phyloP scores from a whole-genome alignment of 2,888 invertebrate species.

The Zaprionus obscuricornis region DNA sequence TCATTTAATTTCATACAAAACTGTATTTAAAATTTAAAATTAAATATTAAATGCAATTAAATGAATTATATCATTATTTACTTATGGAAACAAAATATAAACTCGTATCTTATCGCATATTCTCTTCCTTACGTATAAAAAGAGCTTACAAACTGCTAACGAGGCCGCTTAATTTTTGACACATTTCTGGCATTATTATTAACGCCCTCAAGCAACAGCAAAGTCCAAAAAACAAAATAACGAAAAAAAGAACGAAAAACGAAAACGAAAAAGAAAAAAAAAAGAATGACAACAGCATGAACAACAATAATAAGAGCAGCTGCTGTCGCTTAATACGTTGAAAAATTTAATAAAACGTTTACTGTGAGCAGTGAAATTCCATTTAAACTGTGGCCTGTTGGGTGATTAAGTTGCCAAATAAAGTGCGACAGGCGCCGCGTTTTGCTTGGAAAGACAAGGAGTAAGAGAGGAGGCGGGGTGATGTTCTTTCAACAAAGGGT shows the following conservation, averaged over 20 bases:
- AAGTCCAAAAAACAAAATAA: slow-evolving; percentile 7
- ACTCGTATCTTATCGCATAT: no score
- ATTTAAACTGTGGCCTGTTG: slow-evolving; percentile 72
- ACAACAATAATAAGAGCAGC: slow-evolving; percentile 27
- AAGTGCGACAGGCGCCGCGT: slow-evolving; percentile 56
- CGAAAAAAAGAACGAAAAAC: neutral
- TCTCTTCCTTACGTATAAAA: neutral
- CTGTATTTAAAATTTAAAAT: no score
- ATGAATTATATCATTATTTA: no score
- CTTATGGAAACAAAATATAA: no score
- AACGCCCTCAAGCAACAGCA: slow-evolving; percentile 38
- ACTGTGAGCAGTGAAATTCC: slow-evolving; percentile 54
- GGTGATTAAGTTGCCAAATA: slow-evolving; percentile 77
- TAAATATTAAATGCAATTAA: no score
- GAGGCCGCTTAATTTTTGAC: slow-evolving; percentile 57
- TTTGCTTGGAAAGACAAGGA: neutral
- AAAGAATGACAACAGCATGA: neutral
- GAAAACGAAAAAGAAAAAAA: neutral
- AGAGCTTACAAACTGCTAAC: slow-evolving; percentile 34
- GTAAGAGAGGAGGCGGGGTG: slow-evolving; percentile 2
- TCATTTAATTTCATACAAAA: no score
- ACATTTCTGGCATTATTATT: slow-evolving; percentile 59
- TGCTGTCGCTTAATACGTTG: slow-evolving; percentile 58
- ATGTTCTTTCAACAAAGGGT: slow-evolving; percentile 58
- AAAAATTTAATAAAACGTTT: slow-evolving; percentile 75